Evolutionary conservation across 2,113 vertebrate species (phyloP).

Genomic region (Carlito syrichta): DNA sequence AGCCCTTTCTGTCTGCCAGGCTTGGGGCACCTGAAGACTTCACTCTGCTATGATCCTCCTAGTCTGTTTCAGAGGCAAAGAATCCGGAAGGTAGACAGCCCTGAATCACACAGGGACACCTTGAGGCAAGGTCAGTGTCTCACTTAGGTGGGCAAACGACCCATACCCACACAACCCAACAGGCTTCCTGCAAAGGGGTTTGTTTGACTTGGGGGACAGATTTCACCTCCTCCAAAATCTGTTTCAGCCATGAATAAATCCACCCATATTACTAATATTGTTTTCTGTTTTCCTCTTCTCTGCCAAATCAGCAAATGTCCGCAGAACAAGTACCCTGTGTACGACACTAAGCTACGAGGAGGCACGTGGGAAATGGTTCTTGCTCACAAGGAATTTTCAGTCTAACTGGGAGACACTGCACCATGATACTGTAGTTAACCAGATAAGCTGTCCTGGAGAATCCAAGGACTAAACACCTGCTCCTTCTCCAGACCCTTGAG

Average conservation of each 20-base stretch:
- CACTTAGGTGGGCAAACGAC: not conserved
- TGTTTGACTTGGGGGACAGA: too few species aligned
- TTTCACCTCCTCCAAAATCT: not conserved
- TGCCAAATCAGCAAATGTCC: not conserved
- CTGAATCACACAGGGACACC: not conserved
- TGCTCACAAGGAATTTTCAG: not conserved
- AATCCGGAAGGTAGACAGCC: not conserved
- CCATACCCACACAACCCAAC: rapidly evolving
- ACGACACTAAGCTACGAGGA: not conserved
- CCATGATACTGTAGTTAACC: not conserved
- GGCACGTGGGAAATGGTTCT: not conserved
- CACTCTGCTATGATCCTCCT: not conserved
- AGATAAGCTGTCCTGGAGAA: not conserved
- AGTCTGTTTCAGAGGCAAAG: not conserved
- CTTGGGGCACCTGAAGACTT: not conserved
- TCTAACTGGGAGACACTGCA: not conserved
- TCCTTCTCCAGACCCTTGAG: not conserved
- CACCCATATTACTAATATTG: not conserved
- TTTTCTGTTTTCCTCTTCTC: not conserved
- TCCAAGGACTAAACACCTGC: not conserved
- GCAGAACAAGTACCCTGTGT: not conserved
- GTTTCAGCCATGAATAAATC: not conserved
- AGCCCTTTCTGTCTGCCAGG: not conserved
- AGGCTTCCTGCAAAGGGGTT: not conserved
- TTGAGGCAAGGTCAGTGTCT: not conserved